These are phyloP conservation scores for Epiblema foenella DNA, from an alignment of 2,888 invertebrate genomes.

Conservation along the genomic window DNA sequence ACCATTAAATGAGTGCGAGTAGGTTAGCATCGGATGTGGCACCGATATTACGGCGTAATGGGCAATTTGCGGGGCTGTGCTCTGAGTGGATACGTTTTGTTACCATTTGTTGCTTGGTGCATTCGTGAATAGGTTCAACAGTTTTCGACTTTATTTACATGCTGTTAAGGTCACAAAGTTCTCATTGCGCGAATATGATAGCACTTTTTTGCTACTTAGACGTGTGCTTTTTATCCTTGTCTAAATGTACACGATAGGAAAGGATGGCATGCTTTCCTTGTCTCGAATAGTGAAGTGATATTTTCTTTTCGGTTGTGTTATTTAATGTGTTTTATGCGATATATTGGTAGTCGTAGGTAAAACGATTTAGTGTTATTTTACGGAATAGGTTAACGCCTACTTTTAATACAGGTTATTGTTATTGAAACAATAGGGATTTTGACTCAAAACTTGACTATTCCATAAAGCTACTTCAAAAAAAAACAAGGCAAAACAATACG, in stretches of 20 bases:
- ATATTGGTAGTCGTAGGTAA: not conserved
- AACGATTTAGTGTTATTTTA: not conserved
- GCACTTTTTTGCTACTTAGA: not conserved
- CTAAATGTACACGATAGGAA: not conserved
- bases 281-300: not conserved
- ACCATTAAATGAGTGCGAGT: slow-evolving; percentile 62
- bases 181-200: not conserved
- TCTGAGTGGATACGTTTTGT: slow-evolving; percentile 29
- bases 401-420: not conserved
- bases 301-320: slow-evolving; percentile 4
- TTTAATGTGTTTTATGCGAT: not conserved
- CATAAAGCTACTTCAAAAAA: too few species aligned
- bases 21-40: slow-evolving; percentile 57
- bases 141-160: too few species aligned
- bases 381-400: not conserved
- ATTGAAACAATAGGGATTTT: too few species aligned
- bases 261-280: not conserved
- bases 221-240: not conserved
- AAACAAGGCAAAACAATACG: too few species aligned
- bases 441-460: too few species aligned
- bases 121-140: not conserved
- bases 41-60: slow-evolving; percentile 45
- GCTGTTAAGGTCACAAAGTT: too few species aligned
- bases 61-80: slow-evolving; percentile 39
- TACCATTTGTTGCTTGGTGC: slow-evolving; percentile 7